phyloP scores from a whole-genome alignment of 2,113 vertebrate genomes.

The Penelope pileata region DNA sequence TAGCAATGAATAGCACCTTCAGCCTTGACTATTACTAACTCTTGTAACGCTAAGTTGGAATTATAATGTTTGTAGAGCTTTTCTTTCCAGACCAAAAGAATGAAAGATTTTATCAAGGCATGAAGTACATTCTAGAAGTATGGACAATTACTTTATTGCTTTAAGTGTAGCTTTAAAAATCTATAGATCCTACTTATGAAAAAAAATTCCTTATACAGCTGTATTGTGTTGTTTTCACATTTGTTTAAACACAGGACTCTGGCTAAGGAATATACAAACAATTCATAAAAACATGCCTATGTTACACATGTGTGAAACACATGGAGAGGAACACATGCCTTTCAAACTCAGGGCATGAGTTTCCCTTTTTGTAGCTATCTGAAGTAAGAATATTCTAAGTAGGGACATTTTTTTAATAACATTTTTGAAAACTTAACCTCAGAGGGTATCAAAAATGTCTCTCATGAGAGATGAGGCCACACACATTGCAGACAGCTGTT shows the following conservation, averaged over 20 bases:
- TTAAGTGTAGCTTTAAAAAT: constrained; percentile 54
- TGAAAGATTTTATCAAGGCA: constrained; percentile 48
- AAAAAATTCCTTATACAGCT: constrained; percentile 70
- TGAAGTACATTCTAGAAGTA: constrained; percentile 27
- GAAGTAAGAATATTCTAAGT: constrained; percentile 15
- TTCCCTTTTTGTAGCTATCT: neutral
- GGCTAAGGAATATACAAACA: constrained; percentile 67
- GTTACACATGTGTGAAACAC: constrained; percentile 74
- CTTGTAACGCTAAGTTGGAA: neutral
- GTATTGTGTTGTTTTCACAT: constrained; percentile 71
- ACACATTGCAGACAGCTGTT: constrained; percentile 61
- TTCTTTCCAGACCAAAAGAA: constrained; percentile 44
- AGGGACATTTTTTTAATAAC: constrained; percentile 41
- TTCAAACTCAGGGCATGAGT: constrained; percentile 1
- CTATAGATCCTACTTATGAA: constrained; percentile 47
- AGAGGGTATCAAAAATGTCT: constrained; percentile 62
- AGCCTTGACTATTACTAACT: neutral
- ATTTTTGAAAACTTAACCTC: constrained; percentile 52
- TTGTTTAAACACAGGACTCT: constrained; percentile 72
- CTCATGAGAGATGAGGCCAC: constrained; percentile 48
- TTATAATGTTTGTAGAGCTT: neutral
- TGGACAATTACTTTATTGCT: constrained; percentile 54
- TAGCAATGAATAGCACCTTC: constrained; percentile 50
- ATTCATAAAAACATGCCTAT: constrained; percentile 72
- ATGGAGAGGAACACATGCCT: constrained; percentile 56